Conservation (phyloP, 2,888 invertebrate genomes). For the Pterobdella sp. region DNA sequence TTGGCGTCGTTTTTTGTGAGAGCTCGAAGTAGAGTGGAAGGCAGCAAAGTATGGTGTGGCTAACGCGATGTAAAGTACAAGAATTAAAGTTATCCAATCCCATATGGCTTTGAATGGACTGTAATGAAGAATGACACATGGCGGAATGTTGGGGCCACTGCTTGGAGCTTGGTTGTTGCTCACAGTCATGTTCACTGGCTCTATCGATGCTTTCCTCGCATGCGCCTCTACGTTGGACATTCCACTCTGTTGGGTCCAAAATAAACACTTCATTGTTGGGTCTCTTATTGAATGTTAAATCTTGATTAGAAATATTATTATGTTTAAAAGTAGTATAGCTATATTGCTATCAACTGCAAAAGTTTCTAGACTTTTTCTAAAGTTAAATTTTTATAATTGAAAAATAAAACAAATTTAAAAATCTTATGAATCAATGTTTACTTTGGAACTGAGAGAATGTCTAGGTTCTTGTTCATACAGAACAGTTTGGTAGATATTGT, state of each 20-base stretch:
- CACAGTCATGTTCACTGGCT: neutral
- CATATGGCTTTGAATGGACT: constrained; percentile 52
- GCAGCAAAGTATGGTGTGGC: constrained; percentile 50
- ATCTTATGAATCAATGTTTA: neutral
- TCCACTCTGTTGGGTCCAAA: neutral
- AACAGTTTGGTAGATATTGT: constrained; percentile 11
- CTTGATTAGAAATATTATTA: neutral
- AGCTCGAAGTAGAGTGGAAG: constrained; percentile 40
- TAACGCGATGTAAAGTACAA: constrained; percentile 51
- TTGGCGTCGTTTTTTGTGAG: neutral
- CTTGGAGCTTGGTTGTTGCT: neutral
- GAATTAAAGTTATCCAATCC: constrained; percentile 51
- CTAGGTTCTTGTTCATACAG: constrained; percentile 7
- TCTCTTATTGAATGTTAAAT: neutral
- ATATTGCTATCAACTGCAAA: too few species aligned
- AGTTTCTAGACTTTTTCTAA: too few species aligned
- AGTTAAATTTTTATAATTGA: neutral
- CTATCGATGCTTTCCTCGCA: neutral
- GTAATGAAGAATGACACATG: constrained; percentile 49
- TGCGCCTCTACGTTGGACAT: neutral
- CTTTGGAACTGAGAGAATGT: constrained; percentile 20
- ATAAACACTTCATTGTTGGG: neutral
- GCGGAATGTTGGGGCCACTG: constrained; percentile 40
- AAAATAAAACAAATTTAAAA: constrained; percentile 12
- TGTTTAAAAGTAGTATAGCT: too few species aligned